Percentiles rank a stretch among this genome's conserved stretches.
These are phyloP conservation scores for Oenanthe oenanthe DNA, from an alignment of 2,113 vertebrate genomes.

Conservation along the genomic window DNA sequence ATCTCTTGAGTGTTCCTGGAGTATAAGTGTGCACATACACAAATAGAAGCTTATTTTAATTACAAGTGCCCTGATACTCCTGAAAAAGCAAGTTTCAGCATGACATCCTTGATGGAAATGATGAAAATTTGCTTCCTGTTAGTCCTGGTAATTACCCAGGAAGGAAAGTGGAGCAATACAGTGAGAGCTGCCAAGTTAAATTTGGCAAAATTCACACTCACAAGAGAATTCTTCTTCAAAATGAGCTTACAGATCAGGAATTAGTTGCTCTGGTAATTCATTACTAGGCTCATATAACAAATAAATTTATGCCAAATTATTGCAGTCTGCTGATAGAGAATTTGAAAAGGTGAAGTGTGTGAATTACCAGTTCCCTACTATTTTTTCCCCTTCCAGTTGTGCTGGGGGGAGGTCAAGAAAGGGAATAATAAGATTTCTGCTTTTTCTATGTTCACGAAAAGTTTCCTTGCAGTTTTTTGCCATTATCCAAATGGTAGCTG, in stretches of 20 bases:
- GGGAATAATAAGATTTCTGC: background rate
- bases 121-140: constrained; percentile 7
- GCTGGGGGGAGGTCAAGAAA: background rate
- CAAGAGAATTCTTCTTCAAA: background rate
- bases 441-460: background rate
- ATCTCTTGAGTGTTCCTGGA: background rate
- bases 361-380: background rate
- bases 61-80: background rate
- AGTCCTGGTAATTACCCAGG: constrained; percentile 10
- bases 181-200: constrained; percentile 8
- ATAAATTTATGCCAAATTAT: background rate
- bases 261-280: background rate
- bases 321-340: background rate
- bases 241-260: background rate
- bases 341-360: background rate
- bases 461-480: background rate
- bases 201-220: background rate
- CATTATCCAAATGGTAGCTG: background rate
- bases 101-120: background rate
- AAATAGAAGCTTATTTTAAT: constrained; percentile 32
- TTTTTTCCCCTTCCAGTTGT: background rate
- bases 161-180: background rate
- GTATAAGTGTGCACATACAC: background rate
- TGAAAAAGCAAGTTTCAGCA: constrained; percentile 19
- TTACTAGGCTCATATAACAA: background rate